phyloP scores from a whole-genome alignment of 2,888 invertebrate species.

The Melanchra persicariae region DNA sequence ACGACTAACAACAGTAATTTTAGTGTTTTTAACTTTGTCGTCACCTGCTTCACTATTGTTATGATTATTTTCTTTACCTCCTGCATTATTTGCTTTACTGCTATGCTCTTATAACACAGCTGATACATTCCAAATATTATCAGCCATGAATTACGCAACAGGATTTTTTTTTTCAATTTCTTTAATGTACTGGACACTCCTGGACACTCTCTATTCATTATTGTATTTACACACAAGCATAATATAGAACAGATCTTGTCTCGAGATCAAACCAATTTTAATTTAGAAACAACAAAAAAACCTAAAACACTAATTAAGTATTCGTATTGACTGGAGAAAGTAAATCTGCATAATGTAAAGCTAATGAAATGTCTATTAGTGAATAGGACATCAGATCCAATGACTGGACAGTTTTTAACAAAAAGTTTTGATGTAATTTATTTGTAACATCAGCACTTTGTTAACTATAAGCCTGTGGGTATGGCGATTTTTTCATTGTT shows the following conservation, averaged over 20 bases:
- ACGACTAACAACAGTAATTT: not conserved
- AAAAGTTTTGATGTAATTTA: conserved; percentile 45
- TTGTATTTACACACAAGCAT: not conserved
- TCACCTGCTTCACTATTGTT: not conserved
- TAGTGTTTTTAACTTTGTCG: not conserved
- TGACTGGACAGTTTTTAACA: conserved; percentile 60
- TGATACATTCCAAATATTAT: not conserved
- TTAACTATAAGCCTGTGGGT: conserved; percentile 17
- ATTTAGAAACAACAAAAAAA: conserved; percentile 31
- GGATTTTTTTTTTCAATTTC: not conserved
- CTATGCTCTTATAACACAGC: not conserved
- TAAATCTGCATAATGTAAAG: conserved; percentile 61
- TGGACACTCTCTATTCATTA: not conserved
- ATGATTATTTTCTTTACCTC: not conserved
- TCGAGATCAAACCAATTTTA: conserved; percentile 27
- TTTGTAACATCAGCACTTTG: conserved; percentile 36
- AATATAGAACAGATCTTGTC: conserved; percentile 3
- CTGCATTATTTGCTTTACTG: not conserved
- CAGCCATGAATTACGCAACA: not conserved
- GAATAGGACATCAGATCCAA: conserved; percentile 62
- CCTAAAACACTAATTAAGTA: conserved; percentile 46
- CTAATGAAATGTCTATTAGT: conserved; percentile 67
- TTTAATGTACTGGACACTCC: not conserved
- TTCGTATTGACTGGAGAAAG: conserved; percentile 66
- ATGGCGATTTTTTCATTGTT: conserved; percentile 28